A percentile compares a stretch with the other conserved stretches of the same genome.
Conservation (phyloP, 2,113 vertebrate species). For the Neogobius melanostomus region DNA sequence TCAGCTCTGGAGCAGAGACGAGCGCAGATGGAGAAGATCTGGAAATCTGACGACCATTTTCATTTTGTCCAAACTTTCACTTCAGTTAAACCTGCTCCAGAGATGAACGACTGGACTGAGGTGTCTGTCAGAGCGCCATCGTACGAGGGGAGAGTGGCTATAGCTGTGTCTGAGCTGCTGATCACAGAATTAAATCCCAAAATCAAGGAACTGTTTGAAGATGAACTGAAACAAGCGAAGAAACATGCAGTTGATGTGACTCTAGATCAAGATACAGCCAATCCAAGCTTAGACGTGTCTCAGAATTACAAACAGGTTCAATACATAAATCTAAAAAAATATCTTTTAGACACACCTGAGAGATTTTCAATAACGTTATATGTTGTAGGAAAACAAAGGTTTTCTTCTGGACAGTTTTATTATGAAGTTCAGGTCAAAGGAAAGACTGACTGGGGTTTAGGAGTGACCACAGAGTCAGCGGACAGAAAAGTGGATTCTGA, state of each 20-base stretch:
- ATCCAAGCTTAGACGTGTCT: neutral
- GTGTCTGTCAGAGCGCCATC: neutral
- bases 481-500: neutral
- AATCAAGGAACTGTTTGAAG: neutral
- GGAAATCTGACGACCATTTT: conserved; percentile 1
- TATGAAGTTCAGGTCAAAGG: conserved; percentile 2
- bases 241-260: neutral
- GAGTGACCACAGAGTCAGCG: neutral
- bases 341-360: neutral
- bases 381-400: neutral
- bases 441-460: neutral
- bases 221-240: neutral
- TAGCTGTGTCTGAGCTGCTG: neutral
- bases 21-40: neutral
- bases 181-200: neutral
- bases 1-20: neutral
- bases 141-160: neutral
- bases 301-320: neutral
- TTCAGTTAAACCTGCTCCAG: conserved; percentile 5
- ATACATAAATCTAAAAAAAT: too few species aligned
- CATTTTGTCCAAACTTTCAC: conserved; percentile 1
- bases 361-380: neutral
- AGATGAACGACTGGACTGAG: neutral
- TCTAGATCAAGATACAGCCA: neutral
- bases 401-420: neutral